Evolutionary conservation across 2,113 vertebrate genomes (phyloP), one percentile per base, ranked within the genome.

Genomic region (Malurus cyaneus): DNA sequence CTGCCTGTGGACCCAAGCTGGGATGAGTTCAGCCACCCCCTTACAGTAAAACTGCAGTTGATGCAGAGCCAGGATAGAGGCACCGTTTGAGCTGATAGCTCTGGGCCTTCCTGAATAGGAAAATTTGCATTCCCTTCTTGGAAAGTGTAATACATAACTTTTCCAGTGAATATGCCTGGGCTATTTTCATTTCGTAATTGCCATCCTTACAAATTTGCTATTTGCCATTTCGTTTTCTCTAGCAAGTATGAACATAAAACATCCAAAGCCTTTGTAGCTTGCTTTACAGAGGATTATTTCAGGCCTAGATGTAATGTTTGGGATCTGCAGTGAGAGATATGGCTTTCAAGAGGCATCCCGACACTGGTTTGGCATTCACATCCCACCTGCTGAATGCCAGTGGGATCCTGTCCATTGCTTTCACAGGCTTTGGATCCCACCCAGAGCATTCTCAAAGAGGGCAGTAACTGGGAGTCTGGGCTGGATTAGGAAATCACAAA

Each of bases 391-490:
- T 92, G 89, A 94, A 95, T 95, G 94, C 80, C 93, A 94, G 67
- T 94, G 93, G 92, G 94, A 92, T 88, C 93, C 76, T 78, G 64
- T 93, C 95, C 96, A 96, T 92, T 71, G 88, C 94, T 93, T 96
- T 96, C 88, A 96, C 29, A 91, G 91, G 52, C 82, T 78, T 97
- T 96, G 95, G 94, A 96, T 94, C 64, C 69, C 18, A 74, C 89
- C 94, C 94, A 96, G 94, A 60, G 71, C 47, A 78, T 72, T 95
- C 79, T 94, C 91, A 94, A 93, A 94, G 87, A 83, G 0, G 47
- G 62, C 66, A 36, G 69, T 42, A 89, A 88, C 28, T 41, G 56
- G 42, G 56, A 88, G 19, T 6, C 2, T 66, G 71, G 59, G 44
- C 23, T 86, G 71, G 50, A 85, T 82, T 86, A 82, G 88, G 56